Evolutionary conservation across 2,797 vertebrate genomes (phyloP).

Genomic region (Paratrypauchen microcephalus): DNA sequence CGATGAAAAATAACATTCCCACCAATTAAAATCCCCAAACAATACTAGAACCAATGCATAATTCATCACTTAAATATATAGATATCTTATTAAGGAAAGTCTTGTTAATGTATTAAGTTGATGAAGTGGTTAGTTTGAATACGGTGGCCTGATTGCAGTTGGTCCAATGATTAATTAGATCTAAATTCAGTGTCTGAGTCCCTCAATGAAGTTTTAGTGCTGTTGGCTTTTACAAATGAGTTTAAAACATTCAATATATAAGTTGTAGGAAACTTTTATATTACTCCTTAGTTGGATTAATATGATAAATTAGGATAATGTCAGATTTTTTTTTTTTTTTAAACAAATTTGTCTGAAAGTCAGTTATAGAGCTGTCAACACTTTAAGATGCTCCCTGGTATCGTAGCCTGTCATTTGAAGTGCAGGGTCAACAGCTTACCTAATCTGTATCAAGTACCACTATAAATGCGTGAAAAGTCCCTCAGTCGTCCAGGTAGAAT

Average conservation of each 20-base stretch:
- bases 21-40: constrained; percentile 52
- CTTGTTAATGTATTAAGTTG: constrained; percentile 61
- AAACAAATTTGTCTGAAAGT: constrained; percentile 35
- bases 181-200: constrained; percentile 24
- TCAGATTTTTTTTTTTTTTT: constrained; percentile 12
- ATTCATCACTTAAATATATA: constrained; percentile 58
- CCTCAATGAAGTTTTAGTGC: constrained; percentile 38
- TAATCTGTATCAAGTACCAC: constrained; percentile 13
- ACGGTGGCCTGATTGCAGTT: constrained; percentile 41
- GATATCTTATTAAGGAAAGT: constrained; percentile 46
- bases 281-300: constrained; percentile 3
- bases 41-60: constrained; percentile 45
- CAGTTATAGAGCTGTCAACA: constrained; percentile 45
- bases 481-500: no score
- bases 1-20: constrained; percentile 46
- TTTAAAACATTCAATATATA: constrained; percentile 38
- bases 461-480: no score
- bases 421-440: constrained; percentile 35
- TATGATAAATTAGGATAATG: constrained; percentile 18
- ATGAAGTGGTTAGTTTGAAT: constrained; percentile 49
- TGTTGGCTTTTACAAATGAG: constrained; percentile 28
- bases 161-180: constrained; percentile 53
- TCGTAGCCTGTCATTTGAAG: constrained; percentile 45
- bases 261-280: constrained; percentile 17
- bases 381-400: constrained; percentile 28